Base-by-base conservation (phyloP, 2,113 vertebrate species). In the Sardina pilchardus region DNA sequence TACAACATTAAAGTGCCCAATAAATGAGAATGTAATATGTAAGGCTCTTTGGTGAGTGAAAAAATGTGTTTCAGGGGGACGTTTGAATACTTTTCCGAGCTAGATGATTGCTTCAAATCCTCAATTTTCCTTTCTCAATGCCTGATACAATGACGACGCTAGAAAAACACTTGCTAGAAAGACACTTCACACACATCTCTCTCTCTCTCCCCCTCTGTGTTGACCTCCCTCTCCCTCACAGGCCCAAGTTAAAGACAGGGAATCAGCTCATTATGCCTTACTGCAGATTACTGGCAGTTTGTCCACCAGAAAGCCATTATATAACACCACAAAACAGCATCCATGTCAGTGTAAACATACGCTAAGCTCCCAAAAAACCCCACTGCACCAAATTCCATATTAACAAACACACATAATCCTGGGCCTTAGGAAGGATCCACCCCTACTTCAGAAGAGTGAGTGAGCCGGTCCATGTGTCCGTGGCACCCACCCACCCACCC, bases 241-340 rank as follows among this genome's bases (percentile, higher is more conserved):
- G 91, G 89, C 88, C 88, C 81, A 91, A 91, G 87, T 91, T 94
- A 90, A 91, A 92, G 89, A 90, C 84, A 86, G 85, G 89, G 90
- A 94, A 92, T 92, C 92, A 92, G 92, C 92, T 95, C 91, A 94
- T 93, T 94, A 93, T 90, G 89, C 84, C 89, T 91, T 83, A 83
- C 85, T 86, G 90, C 90, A 93, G 94, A 94, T 94, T 94, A 94
- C 91, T 90, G 89, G 87, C 8, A 53, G 48, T 81, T 87, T 78
- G 71, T 34, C 85, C 90, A 90, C 87, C 63, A 48, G 81, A 86
- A 89, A 89, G 91, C 88, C 85, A 89, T 94, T 94, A 94, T 88
- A 89, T 93, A 94, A 94, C 90, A 43, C 90, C 63, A 88, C 81
- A 88, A 92, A 92, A 91, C 90, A 84, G 82, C 88, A 56, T 88